Base-by-base conservation (phyloP, 2,797 vertebrate genomes). In the Lates japonicus region DNA sequence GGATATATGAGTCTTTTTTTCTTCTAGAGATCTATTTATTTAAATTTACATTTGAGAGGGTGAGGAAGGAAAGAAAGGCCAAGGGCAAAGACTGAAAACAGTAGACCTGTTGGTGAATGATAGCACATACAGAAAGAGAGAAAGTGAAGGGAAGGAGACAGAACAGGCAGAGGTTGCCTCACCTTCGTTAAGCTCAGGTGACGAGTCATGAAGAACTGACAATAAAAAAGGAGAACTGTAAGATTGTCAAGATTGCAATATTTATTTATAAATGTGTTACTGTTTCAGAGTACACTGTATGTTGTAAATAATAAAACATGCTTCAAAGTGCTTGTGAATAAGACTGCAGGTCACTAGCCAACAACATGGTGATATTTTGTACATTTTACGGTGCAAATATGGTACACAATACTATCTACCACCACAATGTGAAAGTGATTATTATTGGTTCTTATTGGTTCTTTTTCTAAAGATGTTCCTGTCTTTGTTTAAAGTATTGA, bases 301-400 rank as follows among this genome's bases (percentile, higher is more conserved):
- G 92, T 94, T 96, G 95, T 96, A 96, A 95, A 96, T 95, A 95
- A 95, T 95, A 92, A 93, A 94, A 94, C 87, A 93, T 94, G 94
- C 92, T 94, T 94, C 89, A 90, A 90, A 94, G 90, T 93, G 92
- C 92, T 94, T 94, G 95, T 95, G 93, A 91, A 94, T 91, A 94
- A 82, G 88, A 90, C 77, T 84, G 84, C 86, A 90, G 92, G 83
- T 90, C 87, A 92, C 87, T 90, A 89, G 84, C 83, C 80, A 85
- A 93, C 79, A 82, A 91, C 89, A 87, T 89, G 88, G 88, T 90
- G 84, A 92, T 80, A 90, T 93, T 95, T 94, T 94, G 91, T 94
- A 92, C 76, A 89, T 93, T 92, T 90, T 88, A 89, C 82, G 92
- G 89, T 89, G 86, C 85, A 90, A 87, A 89, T 82, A 90, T 81